These are phyloP conservation scores for Drosophila navojoa DNA, from an alignment of 1,140 invertebrate genomes.

Conservation along the genomic window DNA sequence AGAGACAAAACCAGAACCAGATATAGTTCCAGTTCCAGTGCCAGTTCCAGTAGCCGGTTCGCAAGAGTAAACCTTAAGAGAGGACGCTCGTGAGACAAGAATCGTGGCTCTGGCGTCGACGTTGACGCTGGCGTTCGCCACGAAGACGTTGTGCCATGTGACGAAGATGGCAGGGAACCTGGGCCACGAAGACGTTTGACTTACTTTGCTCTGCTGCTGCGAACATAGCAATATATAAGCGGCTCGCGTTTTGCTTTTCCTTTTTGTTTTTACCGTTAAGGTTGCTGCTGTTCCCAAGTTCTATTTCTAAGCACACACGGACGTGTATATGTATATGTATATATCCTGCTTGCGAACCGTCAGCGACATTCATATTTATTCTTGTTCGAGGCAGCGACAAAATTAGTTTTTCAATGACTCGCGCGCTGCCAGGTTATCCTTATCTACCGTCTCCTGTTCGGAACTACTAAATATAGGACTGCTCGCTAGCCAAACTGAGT, in stretches of 20 bases:
- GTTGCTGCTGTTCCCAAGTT: slow-evolving; percentile 51
- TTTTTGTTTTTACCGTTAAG: not conserved
- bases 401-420: slow-evolving; percentile 82
- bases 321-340: slow-evolving; percentile 10
- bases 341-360: slow-evolving; percentile 58
- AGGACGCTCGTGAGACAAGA: slow-evolving; percentile 30
- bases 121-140: slow-evolving; percentile 34
- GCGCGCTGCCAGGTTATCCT: slow-evolving; percentile 70
- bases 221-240: slow-evolving; percentile 19
- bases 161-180: slow-evolving; percentile 34
- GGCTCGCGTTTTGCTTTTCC: slow-evolving; percentile 11
- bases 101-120: slow-evolving; percentile 42
- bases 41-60: not conserved
- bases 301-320: slow-evolving; percentile 71
- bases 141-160: slow-evolving; percentile 37
- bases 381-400: slow-evolving; percentile 70
- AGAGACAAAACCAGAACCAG: too few species aligned
- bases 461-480: slow-evolving; percentile 9
- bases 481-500: slow-evolving; percentile 7
- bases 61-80: slow-evolving; percentile 55
- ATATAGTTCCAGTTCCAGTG: too few species aligned
- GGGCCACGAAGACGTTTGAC: slow-evolving; percentile 69
- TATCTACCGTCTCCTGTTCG: slow-evolving; percentile 20
- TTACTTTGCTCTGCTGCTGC: slow-evolving; percentile 61
- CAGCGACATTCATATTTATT: slow-evolving; percentile 80